These are phyloP conservation scores for Trichogramma pretiosum DNA, from an alignment of 1,140 invertebrate genomes.

Conservation along the genomic window DNA sequence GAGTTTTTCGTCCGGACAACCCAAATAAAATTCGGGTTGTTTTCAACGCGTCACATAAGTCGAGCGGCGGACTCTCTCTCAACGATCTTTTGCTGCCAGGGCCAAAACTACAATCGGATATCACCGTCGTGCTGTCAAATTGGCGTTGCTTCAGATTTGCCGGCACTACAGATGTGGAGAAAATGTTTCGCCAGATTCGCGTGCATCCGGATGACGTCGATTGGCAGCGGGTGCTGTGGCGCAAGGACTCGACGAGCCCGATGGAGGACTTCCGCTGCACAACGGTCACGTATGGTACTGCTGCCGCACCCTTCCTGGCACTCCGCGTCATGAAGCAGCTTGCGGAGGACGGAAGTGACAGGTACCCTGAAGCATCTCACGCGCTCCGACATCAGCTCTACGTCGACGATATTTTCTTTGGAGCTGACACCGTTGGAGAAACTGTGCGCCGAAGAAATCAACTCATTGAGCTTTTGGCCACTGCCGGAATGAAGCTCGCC, in stretches of 20 bases:
- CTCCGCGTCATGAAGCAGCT: not conserved
- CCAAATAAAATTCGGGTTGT: too few species aligned
- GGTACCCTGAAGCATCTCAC: not conserved
- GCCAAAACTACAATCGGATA: too few species aligned
- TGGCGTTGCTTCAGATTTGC: not conserved
- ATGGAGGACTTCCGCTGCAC: not conserved
- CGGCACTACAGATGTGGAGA: not conserved
- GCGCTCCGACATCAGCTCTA: not conserved
- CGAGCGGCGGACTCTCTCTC: too few species aligned
- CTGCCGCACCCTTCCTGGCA: not conserved
- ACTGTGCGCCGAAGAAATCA: not conserved
- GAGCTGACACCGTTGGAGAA: not conserved
- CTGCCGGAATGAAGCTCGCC: too few species aligned
- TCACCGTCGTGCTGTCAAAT: not conserved
- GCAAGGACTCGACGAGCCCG: too few species aligned
- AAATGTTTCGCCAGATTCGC: too few species aligned
- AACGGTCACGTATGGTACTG: not conserved
- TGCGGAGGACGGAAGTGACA: too few species aligned
- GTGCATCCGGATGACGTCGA: too few species aligned
- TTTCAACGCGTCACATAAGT: too few species aligned
- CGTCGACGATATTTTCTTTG: not conserved
- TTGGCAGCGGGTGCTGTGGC: too few species aligned
- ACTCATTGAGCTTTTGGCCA: not conserved
- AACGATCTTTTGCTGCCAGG: too few species aligned
- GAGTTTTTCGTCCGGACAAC: too few species aligned